Conservation (phyloP, 2,888 invertebrate species). For the Drosophila anomalata region DNA sequence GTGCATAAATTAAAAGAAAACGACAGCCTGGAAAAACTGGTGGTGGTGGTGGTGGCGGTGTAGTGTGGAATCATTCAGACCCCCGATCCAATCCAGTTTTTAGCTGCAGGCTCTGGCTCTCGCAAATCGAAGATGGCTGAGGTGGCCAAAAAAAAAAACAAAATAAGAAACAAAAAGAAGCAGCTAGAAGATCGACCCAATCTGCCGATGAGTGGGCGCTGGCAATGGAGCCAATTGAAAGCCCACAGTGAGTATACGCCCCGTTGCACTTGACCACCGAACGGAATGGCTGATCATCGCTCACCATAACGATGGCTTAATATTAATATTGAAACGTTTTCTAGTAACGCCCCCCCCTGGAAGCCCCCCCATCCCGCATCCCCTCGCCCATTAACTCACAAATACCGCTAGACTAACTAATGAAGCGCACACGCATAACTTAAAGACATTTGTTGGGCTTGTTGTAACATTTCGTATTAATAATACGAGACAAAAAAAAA, state of each 20-base stretch:
- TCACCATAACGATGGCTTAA: slow-evolving; percentile 15
- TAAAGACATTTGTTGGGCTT: slow-evolving; percentile 34
- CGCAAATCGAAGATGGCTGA: slow-evolving; percentile 31
- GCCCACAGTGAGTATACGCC: slow-evolving; percentile 41
- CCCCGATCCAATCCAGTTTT: slow-evolving; percentile 31
- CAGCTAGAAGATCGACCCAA: slow-evolving; percentile 15
- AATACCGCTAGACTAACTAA: slow-evolving; percentile 23
- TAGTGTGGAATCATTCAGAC: slow-evolving; percentile 3
- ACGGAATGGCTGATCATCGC: neutral
- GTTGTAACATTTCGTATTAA: slow-evolving; percentile 47
- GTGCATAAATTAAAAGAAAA: slow-evolving; percentile 42
- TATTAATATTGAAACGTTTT: slow-evolving; percentile 7
- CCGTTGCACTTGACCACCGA: slow-evolving; percentile 29
- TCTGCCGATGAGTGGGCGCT: slow-evolving; percentile 38
- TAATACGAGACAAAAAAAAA: slow-evolving; percentile 30
- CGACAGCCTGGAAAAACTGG: slow-evolving; percentile 30
- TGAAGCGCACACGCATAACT: slow-evolving; percentile 17
- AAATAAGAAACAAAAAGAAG: neutral
- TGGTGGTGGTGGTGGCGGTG: slow-evolving; percentile 1
- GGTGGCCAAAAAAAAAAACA: slow-evolving; percentile 9
- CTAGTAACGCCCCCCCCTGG: slow-evolving; percentile 6
- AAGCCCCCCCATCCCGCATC: neutral
- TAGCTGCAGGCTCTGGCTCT: slow-evolving; percentile 23
- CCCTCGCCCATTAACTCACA: neutral
- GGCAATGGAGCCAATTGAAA: slow-evolving; percentile 42